These are phyloP conservation scores for Setophaga petechia DNA, from an alignment of 2,113 vertebrate species.

Conservation along the genomic window DNA sequence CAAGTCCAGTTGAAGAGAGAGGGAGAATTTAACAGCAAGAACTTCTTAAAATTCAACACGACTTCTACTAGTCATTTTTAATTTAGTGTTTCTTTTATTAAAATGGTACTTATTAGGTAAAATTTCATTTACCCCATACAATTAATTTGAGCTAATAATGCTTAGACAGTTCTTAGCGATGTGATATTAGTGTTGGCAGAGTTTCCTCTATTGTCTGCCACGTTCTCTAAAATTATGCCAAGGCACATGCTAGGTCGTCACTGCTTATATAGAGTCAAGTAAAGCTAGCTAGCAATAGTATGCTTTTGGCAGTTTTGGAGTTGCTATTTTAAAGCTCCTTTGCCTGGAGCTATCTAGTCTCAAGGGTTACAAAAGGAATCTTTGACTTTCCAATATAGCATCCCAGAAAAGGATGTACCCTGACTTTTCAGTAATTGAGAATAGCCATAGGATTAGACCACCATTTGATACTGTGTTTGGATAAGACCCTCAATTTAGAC, in stretches of 20 bases:
- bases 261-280: constrained; percentile 32
- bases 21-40: not conserved
- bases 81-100: not conserved
- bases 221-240: constrained; percentile 3
- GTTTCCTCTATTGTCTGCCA: constrained; percentile 32
- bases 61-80: not conserved
- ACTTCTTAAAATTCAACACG: not conserved
- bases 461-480: constrained; percentile 50
- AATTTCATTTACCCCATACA: not conserved
- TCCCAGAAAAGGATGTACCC: not conserved
- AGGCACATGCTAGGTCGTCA: constrained; percentile 23
- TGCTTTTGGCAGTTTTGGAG: constrained; percentile 18
- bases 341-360: constrained; percentile 41
- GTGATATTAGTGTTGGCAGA: not conserved
- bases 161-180: not conserved
- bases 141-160: not conserved
- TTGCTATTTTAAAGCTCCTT: constrained; percentile 51
- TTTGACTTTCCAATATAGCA: constrained; percentile 12
- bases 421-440: constrained; percentile 37
- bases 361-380: constrained; percentile 42
- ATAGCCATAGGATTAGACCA: constrained; percentile 32
- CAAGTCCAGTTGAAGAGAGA: not conserved
- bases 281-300: not conserved
- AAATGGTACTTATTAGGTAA: not conserved
- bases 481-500: constrained; percentile 39